Evolutionary conservation across 1,140 invertebrate species (phyloP), one percentile per base, ranked within the genome.

Genomic region (Cheumatopsyche charites): DNA sequence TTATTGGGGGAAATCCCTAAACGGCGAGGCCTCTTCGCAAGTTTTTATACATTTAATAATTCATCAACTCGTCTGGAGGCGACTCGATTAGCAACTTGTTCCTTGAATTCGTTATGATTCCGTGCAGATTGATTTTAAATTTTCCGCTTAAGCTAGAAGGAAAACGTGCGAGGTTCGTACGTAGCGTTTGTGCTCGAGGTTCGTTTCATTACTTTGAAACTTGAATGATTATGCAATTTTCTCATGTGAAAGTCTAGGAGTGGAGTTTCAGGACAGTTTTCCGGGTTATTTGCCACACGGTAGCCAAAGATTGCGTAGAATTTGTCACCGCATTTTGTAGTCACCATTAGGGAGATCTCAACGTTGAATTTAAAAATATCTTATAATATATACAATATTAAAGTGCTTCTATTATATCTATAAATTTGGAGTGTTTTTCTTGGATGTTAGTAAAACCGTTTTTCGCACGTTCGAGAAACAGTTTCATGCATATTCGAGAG

Each of bases 141-240:
- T 6, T 42, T 6, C 5, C 5, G 12, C 5, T 6, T 6, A 42
- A 42, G 5, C 41, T 5, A 5, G 41, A 42, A 42, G 41, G 12
- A 42, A 12, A 42, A 6, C 5, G 41, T 6, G 41, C 5, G 41
- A 42, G 5, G 5, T 13, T 47, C 43, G 11, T 47, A n/a, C 13
- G 43, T 15, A 3, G 12, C 13, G 13, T 21, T 55, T 55, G 9
- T 55, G 17, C 12, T 19, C 21, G 6, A 5, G 11, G 11, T 47
- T n/a, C 43, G 13, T 55, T 58, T 58, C 55, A 58, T 58, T 58
- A 58, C 13, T 58, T 26, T 23, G 21, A 58, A 58, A 58, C 13
- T 21, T 4, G 23, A 58, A 58, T 58, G 55, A 58, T 25, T 21
- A 58, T 58, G 55, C 55, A 19, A 58, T 58, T 58, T 58, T 58